These are phyloP conservation scores for Thinocorus orbignyianus DNA, from an alignment of 2,113 vertebrate species.

Conservation along the genomic window DNA sequence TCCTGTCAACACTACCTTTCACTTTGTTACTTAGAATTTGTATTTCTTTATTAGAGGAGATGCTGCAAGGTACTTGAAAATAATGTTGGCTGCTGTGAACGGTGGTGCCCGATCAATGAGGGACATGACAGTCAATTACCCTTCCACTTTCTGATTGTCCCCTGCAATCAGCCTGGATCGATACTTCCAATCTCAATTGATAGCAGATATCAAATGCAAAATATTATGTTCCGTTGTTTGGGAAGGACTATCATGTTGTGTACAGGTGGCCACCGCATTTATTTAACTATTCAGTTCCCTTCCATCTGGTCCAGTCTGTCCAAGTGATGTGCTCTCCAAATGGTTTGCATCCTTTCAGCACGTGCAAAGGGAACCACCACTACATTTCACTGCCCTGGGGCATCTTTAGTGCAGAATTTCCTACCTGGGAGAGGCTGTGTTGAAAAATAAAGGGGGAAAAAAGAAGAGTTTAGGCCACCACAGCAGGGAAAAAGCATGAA, in stretches of 20 bases:
- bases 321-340: accelerated
- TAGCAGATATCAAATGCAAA: slow-evolving; percentile 54
- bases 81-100: slow-evolving; percentile 58
- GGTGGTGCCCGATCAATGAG: slow-evolving; percentile 54
- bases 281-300: not conserved
- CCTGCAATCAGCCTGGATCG: slow-evolving; percentile 68
- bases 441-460: not conserved
- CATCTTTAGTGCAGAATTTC: not conserved
- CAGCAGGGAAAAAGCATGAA: not conserved
- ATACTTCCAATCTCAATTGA: slow-evolving; percentile 75
- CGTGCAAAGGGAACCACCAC: accelerated
- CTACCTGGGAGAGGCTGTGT: not conserved
- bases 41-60: slow-evolving; percentile 60
- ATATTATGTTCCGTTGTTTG: not conserved
- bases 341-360: not conserved
- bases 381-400: accelerated
- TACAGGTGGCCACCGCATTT: not conserved
- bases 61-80: slow-evolving; percentile 68
- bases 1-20: not conserved
- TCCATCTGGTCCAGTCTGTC: not conserved
- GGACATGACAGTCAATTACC: slow-evolving; percentile 74
- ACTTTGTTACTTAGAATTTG: slow-evolving; percentile 53
- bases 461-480: not conserved
- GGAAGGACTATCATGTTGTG: not conserved
- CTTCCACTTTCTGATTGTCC: slow-evolving; percentile 73